phyloP scores from a whole-genome alignment of 2,113 vertebrate genomes.

The Cephalopholis sonnerati region DNA sequence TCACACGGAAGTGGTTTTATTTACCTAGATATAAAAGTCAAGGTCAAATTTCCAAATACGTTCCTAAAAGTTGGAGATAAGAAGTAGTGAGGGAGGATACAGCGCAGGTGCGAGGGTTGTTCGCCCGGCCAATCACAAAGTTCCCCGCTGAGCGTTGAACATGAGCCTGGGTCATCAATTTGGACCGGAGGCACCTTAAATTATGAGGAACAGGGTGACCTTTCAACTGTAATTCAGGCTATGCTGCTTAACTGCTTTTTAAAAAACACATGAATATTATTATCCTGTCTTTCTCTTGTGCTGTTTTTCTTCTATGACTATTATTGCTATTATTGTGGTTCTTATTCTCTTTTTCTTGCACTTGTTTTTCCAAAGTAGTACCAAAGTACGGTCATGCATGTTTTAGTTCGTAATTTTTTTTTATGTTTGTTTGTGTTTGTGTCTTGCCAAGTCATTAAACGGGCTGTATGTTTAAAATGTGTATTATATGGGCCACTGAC shows the following conservation, averaged over 20 bases:
- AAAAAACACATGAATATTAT: background rate
- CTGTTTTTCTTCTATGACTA: background rate
- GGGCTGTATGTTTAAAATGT: background rate
- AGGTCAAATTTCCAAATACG: accelerated
- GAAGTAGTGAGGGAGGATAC: constrained; percentile 19
- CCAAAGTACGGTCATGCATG: background rate
- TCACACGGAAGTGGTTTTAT: background rate
- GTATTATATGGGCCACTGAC: background rate
- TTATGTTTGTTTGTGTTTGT: background rate
- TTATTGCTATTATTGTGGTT: background rate
- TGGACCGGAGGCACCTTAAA: background rate
- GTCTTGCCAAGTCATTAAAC: background rate
- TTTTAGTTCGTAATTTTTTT: background rate
- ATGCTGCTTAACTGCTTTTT: background rate
- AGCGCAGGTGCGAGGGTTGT: constrained; percentile 15
- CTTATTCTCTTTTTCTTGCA: background rate
- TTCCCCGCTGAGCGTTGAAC: constrained; percentile 3
- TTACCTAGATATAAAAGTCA: accelerated
- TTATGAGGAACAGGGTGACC: background rate
- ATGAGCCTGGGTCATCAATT: background rate
- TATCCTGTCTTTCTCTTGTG: background rate
- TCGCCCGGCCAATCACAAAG: constrained; percentile 9
- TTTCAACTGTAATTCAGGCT: background rate
- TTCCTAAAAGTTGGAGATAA: background rate
- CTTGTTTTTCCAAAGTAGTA: too few relatives aligned